Conservation (phyloP, 2,113 vertebrate species). For the Lota lota region DNA sequence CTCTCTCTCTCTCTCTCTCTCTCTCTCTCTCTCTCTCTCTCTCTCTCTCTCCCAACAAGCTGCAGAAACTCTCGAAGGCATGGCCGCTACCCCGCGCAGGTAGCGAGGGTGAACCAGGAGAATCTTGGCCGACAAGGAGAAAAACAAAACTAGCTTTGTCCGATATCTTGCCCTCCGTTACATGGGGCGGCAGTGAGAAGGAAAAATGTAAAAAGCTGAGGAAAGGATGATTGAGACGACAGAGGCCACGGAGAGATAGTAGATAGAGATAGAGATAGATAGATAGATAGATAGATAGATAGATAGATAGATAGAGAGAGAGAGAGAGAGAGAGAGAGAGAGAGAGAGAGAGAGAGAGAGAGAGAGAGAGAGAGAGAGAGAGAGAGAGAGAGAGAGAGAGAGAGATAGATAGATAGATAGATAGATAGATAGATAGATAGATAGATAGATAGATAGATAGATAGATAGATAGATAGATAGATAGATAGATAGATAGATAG, state of each 20-base stretch:
- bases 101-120: conserved; percentile 82
- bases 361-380: no score
- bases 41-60: conserved; percentile 82
- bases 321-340: not conserved
- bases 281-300: not conserved
- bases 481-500: no score
- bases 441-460: no score
- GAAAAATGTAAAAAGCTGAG: not conserved
- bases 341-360: not conserved
- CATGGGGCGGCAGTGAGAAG: no score
- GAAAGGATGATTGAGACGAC: not conserved
- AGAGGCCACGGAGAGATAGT: not conserved
- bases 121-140: conserved; percentile 79
- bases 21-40: not conserved
- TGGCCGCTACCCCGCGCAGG: conserved; percentile 81
- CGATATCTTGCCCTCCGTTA: no score
- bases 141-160: no score
- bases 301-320: not conserved
- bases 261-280: no score
- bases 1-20: conserved; percentile 48
- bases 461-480: no score
- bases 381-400: not conserved
- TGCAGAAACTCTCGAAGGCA: conserved; percentile 85
- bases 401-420: not conserved
- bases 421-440: no score